Evolutionary conservation across 2,888 invertebrate genomes (phyloP), one percentile per base, ranked within the genome.

Genomic region (Sycophila texana): DNA sequence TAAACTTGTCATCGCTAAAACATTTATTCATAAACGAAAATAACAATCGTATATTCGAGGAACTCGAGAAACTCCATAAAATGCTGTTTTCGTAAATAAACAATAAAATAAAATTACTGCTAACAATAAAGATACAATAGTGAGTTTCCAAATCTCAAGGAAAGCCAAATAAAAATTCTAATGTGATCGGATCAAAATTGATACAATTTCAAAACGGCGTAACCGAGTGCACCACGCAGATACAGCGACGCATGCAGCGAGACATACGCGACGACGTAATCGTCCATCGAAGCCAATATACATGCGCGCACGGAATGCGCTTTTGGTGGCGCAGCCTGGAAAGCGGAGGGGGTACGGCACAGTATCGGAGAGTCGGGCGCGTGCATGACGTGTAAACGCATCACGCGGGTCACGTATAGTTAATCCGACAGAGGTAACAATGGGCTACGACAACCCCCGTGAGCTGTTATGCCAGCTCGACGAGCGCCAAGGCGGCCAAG

Each of bases 371-470:
- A 58, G 39, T 63, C n/a, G 47, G 72, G 68, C 68, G 67, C 73
- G 76, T 74, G 81, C 72, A 71, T 63, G 75, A 74, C 66, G 72
- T 75, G 77, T 82, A 80, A 81, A 81, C 83, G 81, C 82, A 83
- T 83, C 80, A 80, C 79, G 80, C 82, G 80, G 80, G 79, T 82
- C 81, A 81, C 83, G 83, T 77, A 80, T 77, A 80, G 86, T 85
- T 87, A 87, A 87, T 87, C 85, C 85, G 85, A 85, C 85, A 84
- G 86, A 85, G 84, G 83, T 83, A 85, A 88, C 89, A 89, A 89
- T 87, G 82, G 82, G 75, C 79, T 61, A 57, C 74, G 83, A 83
- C 84, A 83, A 82, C 84, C 83, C 84, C 82, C 80, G 49, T 81
- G 81, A 83, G 78, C 81, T 70, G 74, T 78, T 74, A 68, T 58